These are phyloP conservation scores for Seira musarum DNA, from an alignment of 2,888 invertebrate genomes.

Conservation along the genomic window DNA sequence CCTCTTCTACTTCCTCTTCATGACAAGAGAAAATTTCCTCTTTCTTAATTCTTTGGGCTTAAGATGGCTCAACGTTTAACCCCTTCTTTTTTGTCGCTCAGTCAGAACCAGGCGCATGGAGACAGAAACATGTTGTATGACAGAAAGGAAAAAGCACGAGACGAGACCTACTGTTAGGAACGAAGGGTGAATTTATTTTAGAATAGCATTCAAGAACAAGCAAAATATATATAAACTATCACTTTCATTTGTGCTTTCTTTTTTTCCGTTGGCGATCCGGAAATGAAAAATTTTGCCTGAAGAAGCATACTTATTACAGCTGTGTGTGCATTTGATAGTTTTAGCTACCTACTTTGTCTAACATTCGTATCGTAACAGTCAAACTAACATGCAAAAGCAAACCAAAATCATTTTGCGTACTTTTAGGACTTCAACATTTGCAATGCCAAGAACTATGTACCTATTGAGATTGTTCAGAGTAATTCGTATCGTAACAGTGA, in stretches of 20 bases:
- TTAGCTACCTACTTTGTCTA: too few relatives aligned
- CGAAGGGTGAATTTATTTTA: conserved; percentile 34
- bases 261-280: conserved; percentile 20
- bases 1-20: conserved; percentile 48
- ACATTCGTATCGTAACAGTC: too few relatives aligned
- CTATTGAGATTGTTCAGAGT: too few relatives aligned
- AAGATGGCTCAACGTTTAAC: conserved; percentile 46
- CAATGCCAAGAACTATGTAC: too few relatives aligned
- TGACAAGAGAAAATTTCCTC: conserved; percentile 41
- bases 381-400: too few relatives aligned
- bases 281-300: conserved; percentile 25
- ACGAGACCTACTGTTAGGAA: background rate
- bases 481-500: too few relatives aligned
- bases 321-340: background rate
- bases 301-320: background rate
- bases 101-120: background rate
- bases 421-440: too few relatives aligned
- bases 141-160: background rate
- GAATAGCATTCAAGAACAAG: too few relatives aligned
- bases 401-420: too few relatives aligned
- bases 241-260: conserved; percentile 15
- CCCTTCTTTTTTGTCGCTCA: conserved; percentile 28
- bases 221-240: too few relatives aligned
- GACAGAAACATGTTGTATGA: too few relatives aligned
- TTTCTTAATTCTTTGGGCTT: conserved; percentile 48